A percentile compares a stretch with the other conserved stretches of the same genome.
These are phyloP conservation scores for Elegia similella DNA, from an alignment of 2,888 invertebrate species.

Conservation along the genomic window DNA sequence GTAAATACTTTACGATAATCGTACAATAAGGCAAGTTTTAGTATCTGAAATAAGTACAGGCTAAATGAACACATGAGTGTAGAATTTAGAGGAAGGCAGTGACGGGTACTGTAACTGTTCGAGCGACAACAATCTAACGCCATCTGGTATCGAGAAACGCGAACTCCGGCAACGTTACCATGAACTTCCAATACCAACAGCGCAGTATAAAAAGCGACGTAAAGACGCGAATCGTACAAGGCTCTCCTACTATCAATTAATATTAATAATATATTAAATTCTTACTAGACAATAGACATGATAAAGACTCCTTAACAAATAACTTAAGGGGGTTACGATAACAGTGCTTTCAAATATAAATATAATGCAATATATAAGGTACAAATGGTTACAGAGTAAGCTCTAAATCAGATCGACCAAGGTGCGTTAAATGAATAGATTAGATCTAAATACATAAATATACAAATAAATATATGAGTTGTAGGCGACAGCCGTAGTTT, in stretches of 20 bases:
- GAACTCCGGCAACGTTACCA: constrained; percentile 50
- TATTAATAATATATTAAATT: constrained; percentile 76
- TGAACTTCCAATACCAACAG: constrained; percentile 55
- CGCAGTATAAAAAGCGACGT: constrained; percentile 66
- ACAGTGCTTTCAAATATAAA: constrained; percentile 76
- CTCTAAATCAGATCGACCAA: constrained; percentile 63
- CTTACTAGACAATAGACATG: constrained; percentile 79
- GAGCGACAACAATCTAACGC: constrained; percentile 42
- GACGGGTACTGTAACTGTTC: constrained; percentile 34
- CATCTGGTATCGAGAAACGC: constrained; percentile 35
- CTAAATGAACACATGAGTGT: constrained; percentile 63
- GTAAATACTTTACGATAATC: neutral
- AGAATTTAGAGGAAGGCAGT: constrained; percentile 64
- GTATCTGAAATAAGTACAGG: constrained; percentile 13
- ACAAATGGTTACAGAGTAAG: constrained; percentile 67
- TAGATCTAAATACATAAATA: constrained; percentile 17
- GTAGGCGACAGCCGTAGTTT: constrained; percentile 52
- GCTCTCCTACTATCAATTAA: constrained; percentile 69
- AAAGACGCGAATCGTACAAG: constrained; percentile 72
- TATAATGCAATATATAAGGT: constrained; percentile 70
- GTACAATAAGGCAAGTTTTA: constrained; percentile 16
- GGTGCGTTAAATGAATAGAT: constrained; percentile 38
- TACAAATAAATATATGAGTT: constrained; percentile 26
- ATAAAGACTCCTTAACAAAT: constrained; percentile 79
- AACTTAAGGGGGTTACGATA: constrained; percentile 75